Percentiles rank a stretch among this genome's conserved stretches.
Evolutionary conservation across 2,888 invertebrate genomes (phyloP).

Genomic region (Clitarchus hookeri): DNA sequence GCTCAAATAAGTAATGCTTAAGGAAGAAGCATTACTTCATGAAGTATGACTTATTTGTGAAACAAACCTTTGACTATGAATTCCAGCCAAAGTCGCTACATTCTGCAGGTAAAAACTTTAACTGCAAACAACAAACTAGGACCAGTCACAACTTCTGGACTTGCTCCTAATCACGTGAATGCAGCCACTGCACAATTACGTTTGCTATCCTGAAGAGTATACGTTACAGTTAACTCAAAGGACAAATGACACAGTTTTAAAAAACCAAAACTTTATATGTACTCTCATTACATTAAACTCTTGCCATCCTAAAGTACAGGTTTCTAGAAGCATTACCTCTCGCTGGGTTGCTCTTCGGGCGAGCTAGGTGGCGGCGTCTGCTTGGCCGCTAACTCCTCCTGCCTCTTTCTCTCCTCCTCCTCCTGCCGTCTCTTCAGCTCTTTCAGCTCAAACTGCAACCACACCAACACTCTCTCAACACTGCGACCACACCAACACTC

Average conservation of each 20-base stretch:
- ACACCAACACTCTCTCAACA: background rate
- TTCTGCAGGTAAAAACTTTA: too few relatives aligned
- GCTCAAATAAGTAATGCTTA: too few relatives aligned
- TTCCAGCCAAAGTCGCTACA: too few relatives aligned
- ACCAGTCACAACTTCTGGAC: too few relatives aligned
- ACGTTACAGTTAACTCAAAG: background rate
- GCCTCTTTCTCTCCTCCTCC: slow-evolving; percentile 64
- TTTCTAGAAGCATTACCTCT: slow-evolving; percentile 43
- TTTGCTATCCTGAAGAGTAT: too few relatives aligned
- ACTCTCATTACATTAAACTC: too few relatives aligned
- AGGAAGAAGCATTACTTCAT: too few relatives aligned
- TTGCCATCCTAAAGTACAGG: background rate
- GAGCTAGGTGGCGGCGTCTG: slow-evolving; percentile 66
- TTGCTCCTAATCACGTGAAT: too few relatives aligned
- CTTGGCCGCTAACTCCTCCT: slow-evolving; percentile 81
- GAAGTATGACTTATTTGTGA: too few relatives aligned
- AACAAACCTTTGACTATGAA: too few relatives aligned
- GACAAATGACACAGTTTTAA: background rate
- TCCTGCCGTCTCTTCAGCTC: slow-evolving; percentile 87
- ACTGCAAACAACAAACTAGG: too few relatives aligned
- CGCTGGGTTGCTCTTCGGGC: slow-evolving; percentile 52
- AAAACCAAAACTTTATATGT: slow-evolving; percentile 4
- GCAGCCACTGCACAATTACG: too few relatives aligned
- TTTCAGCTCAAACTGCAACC: slow-evolving; percentile 89
- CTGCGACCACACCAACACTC: slow-evolving; percentile 31